Base-by-base conservation (phyloP, 1,140 invertebrate genomes). In the Coelopa frigida region DNA sequence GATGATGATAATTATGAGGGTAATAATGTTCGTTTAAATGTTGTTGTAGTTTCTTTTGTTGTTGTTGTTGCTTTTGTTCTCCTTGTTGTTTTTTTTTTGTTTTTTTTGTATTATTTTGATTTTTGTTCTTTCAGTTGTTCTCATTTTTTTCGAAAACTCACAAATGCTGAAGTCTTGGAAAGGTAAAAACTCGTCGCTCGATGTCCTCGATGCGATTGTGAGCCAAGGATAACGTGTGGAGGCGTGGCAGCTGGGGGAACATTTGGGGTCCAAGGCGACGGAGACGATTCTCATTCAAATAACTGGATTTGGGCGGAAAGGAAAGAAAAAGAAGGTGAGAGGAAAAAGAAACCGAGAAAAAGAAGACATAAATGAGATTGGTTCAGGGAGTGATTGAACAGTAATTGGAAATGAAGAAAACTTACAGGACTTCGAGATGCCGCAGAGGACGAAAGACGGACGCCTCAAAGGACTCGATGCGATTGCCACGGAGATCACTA, bases 401-500 rank as follows among this genome's bases (percentile, higher is more conserved):
- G 35, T n/a, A 37, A 37, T 37, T 37, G 35, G 18, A 15, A 15
- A 37, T 8, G 8, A 7, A 35, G 6, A 31, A 3, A 35, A 68
- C 72, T 72, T 70, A 73, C 72, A 73, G 54, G 12, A 59, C 52
- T 53, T 57, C 56, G 42, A 73, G 50, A 20, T 46, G 64, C 10
- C 43, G 37, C 15, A 73, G 51, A 7, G 53, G 33, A 3, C 45
- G 44, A 46, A 73, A 71, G 10, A 68, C 56, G 4, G 49, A 26
- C 2, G 58, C 49, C 8, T 58, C 51, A 18, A 70, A 60, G 40
- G 53, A 56, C 7, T 46, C 53, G 20, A 73, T 58, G 29, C 53
- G 52, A 59, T 73, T 73, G 41, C 63, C 57, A 0, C 70, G 61
- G 24, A 73, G 53, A 51, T 73, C 72, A 31, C 72, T 73, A 49